These are phyloP conservation scores for Ophioderma brevispina DNA, from an alignment of 35 echinoderm and acorn worm species.

Conservation along the genomic window DNA sequence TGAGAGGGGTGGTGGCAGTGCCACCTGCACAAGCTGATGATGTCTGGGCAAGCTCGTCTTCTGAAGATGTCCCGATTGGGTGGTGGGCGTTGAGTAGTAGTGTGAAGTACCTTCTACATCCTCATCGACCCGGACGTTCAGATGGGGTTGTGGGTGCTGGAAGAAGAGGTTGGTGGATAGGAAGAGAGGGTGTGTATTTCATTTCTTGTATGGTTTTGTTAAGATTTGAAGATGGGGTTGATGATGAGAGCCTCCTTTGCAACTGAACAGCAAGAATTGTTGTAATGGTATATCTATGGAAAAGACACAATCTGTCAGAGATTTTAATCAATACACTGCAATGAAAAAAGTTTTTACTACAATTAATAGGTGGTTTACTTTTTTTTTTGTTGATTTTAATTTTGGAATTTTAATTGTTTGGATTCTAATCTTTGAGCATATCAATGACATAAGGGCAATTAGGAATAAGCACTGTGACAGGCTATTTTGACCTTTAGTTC, in stretches of 20 bases:
- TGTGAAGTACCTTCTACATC: neutral
- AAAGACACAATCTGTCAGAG: too few relatives aligned
- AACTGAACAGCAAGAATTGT: too few relatives aligned
- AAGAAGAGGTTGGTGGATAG: neutral
- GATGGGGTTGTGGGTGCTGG: neutral
- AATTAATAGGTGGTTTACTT: too few relatives aligned
- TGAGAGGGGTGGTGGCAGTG: neutral
- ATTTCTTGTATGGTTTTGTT: neutral
- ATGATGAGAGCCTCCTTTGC: neutral
- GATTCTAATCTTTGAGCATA: too few relatives aligned
- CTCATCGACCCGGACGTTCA: neutral
- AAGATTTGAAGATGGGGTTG: constrained; percentile 12
- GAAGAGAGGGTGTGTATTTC: neutral
- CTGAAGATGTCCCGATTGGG: neutral
- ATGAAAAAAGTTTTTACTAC: too few relatives aligned
- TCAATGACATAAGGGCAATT: too few relatives aligned
- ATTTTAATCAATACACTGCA: too few relatives aligned
- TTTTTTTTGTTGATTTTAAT: too few relatives aligned
- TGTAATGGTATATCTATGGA: too few relatives aligned
- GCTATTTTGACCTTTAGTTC: too few relatives aligned
- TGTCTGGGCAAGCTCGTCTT: neutral
- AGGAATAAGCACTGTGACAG: too few relatives aligned
- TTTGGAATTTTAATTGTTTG: too few relatives aligned
- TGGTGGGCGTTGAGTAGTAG: neutral
- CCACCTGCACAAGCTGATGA: neutral